A percentile compares a stretch with the other conserved stretches of the same genome.
Evolutionary conservation across 1,140 invertebrate species (phyloP).

Genomic region (Pachyrhynchus sulphureomaculatus): DNA sequence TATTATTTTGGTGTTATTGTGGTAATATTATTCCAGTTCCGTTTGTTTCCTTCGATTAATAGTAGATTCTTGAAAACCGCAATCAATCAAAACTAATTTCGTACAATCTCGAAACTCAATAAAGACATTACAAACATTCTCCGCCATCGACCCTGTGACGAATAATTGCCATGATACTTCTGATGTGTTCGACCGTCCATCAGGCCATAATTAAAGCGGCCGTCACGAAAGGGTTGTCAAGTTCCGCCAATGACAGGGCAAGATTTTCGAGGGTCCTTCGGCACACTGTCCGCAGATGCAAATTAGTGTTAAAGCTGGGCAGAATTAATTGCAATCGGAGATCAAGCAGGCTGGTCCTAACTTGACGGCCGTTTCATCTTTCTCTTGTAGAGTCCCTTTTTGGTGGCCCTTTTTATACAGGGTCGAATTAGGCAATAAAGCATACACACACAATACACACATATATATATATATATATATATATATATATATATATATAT

Average conservation of each 20-base stretch:
- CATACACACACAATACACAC: too few species aligned
- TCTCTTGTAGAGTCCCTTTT: neutral
- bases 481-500: too few species aligned
- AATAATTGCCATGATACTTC: slow-evolving; percentile 23
- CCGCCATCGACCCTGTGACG: slow-evolving; percentile 10
- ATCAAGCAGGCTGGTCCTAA: slow-evolving; percentile 41
- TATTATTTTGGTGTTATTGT: too few species aligned
- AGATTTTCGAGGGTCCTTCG: slow-evolving; percentile 10
- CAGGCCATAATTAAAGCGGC: slow-evolving; percentile 22
- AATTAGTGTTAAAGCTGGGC: slow-evolving; percentile 49
- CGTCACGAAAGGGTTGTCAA: slow-evolving; percentile 1
- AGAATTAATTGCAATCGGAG: slow-evolving; percentile 51
- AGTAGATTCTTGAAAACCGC: too few species aligned
- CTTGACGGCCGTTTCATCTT: neutral
- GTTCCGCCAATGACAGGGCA: slow-evolving; percentile 1
- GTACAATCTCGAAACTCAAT: slow-evolving; percentile 4
- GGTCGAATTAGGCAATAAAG: too few species aligned
- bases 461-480: too few species aligned
- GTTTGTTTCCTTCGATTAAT: too few species aligned
- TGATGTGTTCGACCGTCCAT: slow-evolving; percentile 25
- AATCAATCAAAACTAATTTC: too few species aligned
- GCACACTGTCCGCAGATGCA: slow-evolving; percentile 50
- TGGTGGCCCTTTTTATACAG: neutral
- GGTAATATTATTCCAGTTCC: too few species aligned
- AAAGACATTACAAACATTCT: slow-evolving; percentile 9